Evolutionary conservation across 2,888 invertebrate species (phyloP).

Genomic region (Macaria liturata): DNA sequence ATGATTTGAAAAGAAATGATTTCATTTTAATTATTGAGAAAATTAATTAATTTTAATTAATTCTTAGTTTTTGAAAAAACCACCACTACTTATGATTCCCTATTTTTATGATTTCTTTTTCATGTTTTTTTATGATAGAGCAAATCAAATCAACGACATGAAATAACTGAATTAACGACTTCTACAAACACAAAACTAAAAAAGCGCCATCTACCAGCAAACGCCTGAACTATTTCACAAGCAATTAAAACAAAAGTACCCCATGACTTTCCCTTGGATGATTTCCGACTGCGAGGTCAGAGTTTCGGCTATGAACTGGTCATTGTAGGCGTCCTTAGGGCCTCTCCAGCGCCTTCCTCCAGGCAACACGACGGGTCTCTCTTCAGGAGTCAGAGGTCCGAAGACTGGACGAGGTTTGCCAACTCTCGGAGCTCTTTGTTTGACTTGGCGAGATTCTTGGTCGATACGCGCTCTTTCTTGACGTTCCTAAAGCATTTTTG

Average conservation of each 20-base stretch:
- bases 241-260: slow-evolving; percentile 81
- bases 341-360: slow-evolving; percentile 91
- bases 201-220: too few relatives aligned
- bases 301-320: slow-evolving; percentile 93
- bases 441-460: slow-evolving; percentile 67
- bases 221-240: too few relatives aligned
- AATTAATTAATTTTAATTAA: too few relatives aligned
- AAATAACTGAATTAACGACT: too few relatives aligned
- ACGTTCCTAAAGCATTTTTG: slow-evolving; percentile 44
- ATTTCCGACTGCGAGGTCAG: slow-evolving; percentile 93
- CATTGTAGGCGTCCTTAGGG: slow-evolving; percentile 94
- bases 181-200: too few relatives aligned
- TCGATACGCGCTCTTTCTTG: slow-evolving; percentile 74
- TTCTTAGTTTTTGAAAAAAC: too few relatives aligned
- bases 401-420: slow-evolving; percentile 73
- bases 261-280: slow-evolving; percentile 91
- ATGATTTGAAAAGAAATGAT: too few relatives aligned
- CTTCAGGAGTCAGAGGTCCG: slow-evolving; percentile 85
- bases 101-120: too few relatives aligned
- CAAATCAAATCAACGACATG: too few relatives aligned
- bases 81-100: too few relatives aligned
- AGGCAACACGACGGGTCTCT: slow-evolving; percentile 88
- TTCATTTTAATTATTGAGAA: too few relatives aligned
- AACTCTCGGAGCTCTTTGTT: slow-evolving; percentile 73
- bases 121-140: too few relatives aligned